These are phyloP conservation scores for Falco rusticolus DNA, from an alignment of 2,797 vertebrate species.

Conservation along the genomic window DNA sequence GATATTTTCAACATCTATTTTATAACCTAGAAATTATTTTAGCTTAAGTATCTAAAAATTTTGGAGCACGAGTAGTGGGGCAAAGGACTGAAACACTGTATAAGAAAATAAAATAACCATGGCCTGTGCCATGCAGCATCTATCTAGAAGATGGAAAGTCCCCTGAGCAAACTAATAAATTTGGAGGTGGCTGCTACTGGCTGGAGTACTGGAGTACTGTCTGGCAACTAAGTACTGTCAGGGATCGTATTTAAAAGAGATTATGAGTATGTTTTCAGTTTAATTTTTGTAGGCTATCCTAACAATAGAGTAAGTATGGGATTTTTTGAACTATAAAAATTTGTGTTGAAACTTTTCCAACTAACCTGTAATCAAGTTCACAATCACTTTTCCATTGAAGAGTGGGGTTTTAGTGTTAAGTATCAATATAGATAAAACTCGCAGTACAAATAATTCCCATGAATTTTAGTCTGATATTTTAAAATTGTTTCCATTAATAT, in stretches of 20 bases:
- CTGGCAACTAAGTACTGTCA: not conserved
- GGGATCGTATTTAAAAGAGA: not conserved
- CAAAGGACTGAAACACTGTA: not conserved
- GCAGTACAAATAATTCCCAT: not conserved
- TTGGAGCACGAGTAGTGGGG: not conserved
- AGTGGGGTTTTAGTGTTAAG: not conserved
- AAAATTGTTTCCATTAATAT: not conserved
- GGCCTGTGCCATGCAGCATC: not conserved
- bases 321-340: not conserved
- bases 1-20: not conserved
- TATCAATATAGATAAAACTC: not conserved
- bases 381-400: not conserved
- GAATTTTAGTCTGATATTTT: not conserved
- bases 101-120: not conserved
- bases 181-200: not conserved
- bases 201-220: not conserved
- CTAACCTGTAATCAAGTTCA: not conserved
- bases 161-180: not conserved
- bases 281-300: not conserved
- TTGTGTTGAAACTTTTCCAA: not conserved
- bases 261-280: not conserved
- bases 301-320: rapidly evolving
- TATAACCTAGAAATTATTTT: not conserved
- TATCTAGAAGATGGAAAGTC: not conserved
- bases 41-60: not conserved